These are phyloP conservation scores for Takifugu bimaculatus DNA, from an alignment of 2,113 vertebrate species.

Conservation along the genomic window DNA sequence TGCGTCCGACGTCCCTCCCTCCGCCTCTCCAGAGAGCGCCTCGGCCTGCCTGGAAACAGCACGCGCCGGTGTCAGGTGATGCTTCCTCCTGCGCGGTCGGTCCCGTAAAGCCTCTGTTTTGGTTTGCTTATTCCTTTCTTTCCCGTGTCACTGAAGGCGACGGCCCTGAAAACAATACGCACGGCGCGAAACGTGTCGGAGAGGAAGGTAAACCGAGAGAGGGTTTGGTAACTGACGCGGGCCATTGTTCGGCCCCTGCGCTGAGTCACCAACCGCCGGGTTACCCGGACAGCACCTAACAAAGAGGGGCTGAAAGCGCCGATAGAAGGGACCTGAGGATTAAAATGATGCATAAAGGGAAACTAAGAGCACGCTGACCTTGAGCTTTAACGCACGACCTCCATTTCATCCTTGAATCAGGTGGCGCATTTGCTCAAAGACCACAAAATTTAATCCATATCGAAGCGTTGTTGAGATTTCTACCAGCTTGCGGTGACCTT, in stretches of 20 bases:
- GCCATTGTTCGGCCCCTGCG: constrained; percentile 50
- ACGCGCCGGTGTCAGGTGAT: constrained; percentile 40
- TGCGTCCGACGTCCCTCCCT: neutral
- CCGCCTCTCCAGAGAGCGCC: constrained; percentile 3
- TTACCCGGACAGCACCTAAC: constrained; percentile 52
- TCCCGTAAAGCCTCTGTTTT: neutral
- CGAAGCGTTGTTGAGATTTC: too few relatives aligned
- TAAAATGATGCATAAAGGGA: too few relatives aligned
- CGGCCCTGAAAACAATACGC: constrained; percentile 4
- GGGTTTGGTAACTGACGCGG: constrained; percentile 43
- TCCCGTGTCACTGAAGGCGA: neutral
- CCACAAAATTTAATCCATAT: too few relatives aligned
- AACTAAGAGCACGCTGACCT: too few relatives aligned
- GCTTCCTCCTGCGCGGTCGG: constrained; percentile 6
- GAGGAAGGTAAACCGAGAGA: constrained; percentile 45
- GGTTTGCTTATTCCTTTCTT: neutral
- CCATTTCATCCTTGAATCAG: too few relatives aligned
- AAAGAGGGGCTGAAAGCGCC: neutral
- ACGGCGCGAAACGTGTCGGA: constrained; percentile 19
- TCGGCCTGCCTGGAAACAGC: constrained; percentile 12
- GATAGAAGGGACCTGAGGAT: neutral
- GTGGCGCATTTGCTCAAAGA: too few relatives aligned
- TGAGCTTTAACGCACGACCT: too few relatives aligned
- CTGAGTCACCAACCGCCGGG: constrained; percentile 40
- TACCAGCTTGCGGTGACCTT: too few relatives aligned